Conservation (phyloP, 2,888 invertebrate genomes). For the Agrochola lychnidis region DNA sequence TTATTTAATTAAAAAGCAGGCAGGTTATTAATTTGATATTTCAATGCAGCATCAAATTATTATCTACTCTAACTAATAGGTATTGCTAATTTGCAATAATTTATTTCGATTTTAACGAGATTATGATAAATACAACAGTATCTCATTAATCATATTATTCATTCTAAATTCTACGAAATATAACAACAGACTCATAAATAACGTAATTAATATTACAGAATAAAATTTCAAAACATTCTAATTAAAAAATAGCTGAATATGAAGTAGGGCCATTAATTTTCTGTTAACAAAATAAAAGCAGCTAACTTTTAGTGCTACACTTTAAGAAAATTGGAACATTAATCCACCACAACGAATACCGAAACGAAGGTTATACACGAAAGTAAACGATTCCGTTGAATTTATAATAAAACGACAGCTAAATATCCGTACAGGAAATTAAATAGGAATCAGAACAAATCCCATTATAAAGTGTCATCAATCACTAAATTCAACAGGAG, state of each 20-base stretch:
- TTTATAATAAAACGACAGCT: slow-evolving; percentile 81
- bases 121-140: background rate
- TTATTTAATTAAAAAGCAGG: slow-evolving; percentile 8
- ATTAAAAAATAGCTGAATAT: background rate
- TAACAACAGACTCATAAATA: background rate
- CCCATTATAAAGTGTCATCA: slow-evolving; percentile 86
- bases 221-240: background rate
- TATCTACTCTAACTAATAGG: background rate
- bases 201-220: background rate
- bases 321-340: slow-evolving; percentile 31
- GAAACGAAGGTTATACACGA: slow-evolving; percentile 41
- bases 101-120: background rate
- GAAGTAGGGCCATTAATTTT: background rate
- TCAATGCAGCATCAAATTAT: background rate
- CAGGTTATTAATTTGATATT: background rate
- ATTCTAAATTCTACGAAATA: slow-evolving; percentile 5
- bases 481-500: slow-evolving; percentile 77
- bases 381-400: slow-evolving; percentile 61
- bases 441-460: slow-evolving; percentile 84
- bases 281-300: slow-evolving; percentile 22
- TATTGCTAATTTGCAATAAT: background rate
- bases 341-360: slow-evolving; percentile 42
- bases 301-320: slow-evolving; percentile 20
- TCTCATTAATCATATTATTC: background rate
- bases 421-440: slow-evolving; percentile 87